Evolutionary conservation across 2,797 vertebrate species (phyloP), one percentile per base, ranked within the genome.

Genomic region (Poecilia wingei): DNA sequence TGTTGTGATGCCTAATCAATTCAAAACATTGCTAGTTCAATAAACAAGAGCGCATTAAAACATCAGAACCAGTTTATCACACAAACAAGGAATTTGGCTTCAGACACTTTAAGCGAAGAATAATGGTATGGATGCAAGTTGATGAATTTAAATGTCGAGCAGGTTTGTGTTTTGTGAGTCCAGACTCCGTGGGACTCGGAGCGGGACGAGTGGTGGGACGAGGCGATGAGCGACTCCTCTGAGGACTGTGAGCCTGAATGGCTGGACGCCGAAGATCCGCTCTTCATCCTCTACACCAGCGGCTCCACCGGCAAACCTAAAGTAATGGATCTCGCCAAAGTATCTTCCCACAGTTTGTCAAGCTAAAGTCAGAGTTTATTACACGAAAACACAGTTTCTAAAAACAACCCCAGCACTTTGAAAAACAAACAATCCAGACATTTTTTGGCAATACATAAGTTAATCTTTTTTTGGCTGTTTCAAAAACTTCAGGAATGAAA

Each of bases 261-360:
- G 95, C 81, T 97, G 94, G 95, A 97, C 25, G 95, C 97, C 0
- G 96, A 96, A 79, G 95, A 96, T 79, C 95, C 95, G 0, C 93
- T 96, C 39, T 96, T 96, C 80, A 95, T 96, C 78, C 95, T 96
- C 47, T 95, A 96, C 88, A 96, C 96, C 84, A 96, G 96, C 45
- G 96, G 96, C 75, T 96, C 96, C 80, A 96, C 96, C 0, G 96
- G 96, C 22, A 96, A 96, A 93, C 96, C 96, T 36, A 96, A 96
- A 92, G 96, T 92, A 86, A 80, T 77, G 10, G 36, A 25, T 22
- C 28, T 61, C 6, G 14, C 28, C 28, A 51, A 51, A 20, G 18
- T 22, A 33, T 68, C 36, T 43, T 12, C 12, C 8, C 36, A 68
- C 64, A 5, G 3, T 55, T 55, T 55, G 51, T 10, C 51, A 10